Percentiles rank a stretch among this genome's conserved stretches.
phyloP scores from a whole-genome alignment of 2,888 invertebrate species.

The Hirtodrosophila confusa region DNA sequence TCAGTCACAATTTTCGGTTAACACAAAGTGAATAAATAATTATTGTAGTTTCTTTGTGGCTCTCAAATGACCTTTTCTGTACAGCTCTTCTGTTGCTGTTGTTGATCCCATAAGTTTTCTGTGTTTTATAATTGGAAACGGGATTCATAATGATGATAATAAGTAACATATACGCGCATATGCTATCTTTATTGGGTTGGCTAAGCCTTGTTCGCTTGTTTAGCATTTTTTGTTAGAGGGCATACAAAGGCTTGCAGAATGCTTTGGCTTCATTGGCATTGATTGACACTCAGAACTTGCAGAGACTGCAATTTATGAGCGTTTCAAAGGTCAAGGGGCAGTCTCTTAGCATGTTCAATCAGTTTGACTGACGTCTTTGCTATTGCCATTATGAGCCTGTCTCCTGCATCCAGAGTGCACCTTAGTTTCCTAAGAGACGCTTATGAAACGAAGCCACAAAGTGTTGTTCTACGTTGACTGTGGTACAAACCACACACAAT shows the following conservation, averaged over 20 bases:
- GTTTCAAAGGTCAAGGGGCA: constrained; percentile 12
- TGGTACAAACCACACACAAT: background rate
- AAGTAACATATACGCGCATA: too few relatives aligned
- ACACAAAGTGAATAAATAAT: background rate
- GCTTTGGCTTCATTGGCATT: too few relatives aligned
- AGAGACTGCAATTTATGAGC: constrained; percentile 6
- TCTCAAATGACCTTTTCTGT: constrained; percentile 60
- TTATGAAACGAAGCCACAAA: background rate
- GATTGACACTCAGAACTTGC: background rate
- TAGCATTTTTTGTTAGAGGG: too few relatives aligned
- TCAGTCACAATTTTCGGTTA: constrained; percentile 14
- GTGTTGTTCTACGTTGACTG: background rate
- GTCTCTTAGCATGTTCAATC: constrained; percentile 52
- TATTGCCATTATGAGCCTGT: constrained; percentile 20
- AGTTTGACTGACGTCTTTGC: constrained; percentile 42
- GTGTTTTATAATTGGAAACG: constrained; percentile 5
- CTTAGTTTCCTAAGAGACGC: background rate
- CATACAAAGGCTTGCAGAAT: too few relatives aligned
- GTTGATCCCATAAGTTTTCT: constrained; percentile 2
- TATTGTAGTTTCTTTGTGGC: background rate
- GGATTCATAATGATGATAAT: too few relatives aligned
- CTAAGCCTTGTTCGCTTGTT: too few relatives aligned
- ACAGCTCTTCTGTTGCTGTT: background rate
- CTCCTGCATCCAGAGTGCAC: background rate
- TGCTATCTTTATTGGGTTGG: too few relatives aligned